These are phyloP conservation scores for Melanostoma mellinum DNA, from an alignment of 2,888 invertebrate genomes.

Conservation along the genomic window DNA sequence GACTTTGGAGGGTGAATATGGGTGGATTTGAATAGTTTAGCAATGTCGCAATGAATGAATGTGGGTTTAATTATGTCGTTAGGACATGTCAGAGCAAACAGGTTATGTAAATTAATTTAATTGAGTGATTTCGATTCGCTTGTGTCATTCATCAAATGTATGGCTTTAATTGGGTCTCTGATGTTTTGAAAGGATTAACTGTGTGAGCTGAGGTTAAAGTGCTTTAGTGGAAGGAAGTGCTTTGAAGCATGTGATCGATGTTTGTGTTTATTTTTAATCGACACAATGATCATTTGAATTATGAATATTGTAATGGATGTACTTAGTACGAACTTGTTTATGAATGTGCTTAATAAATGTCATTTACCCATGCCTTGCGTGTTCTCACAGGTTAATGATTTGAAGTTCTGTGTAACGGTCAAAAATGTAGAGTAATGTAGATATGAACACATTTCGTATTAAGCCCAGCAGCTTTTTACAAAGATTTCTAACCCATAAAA, in stretches of 20 bases:
- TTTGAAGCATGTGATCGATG: background rate
- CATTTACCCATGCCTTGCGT: too few species aligned
- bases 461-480: too few species aligned
- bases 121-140: slow-evolving; percentile 59
- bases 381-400: too few species aligned
- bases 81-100: slow-evolving; percentile 44
- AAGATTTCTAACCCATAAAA: too few species aligned
- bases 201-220: background rate
- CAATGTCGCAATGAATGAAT: slow-evolving; percentile 52
- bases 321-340: too few species aligned
- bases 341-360: too few species aligned
- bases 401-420: too few species aligned
- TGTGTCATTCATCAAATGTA: slow-evolving; percentile 31
- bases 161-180: slow-evolving; percentile 33
- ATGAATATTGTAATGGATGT: too few species aligned
- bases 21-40: slow-evolving; percentile 52
- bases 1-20: slow-evolving; percentile 32
- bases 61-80: slow-evolving; percentile 71
- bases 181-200: background rate
- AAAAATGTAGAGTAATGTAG: too few species aligned
- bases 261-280: background rate
- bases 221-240: background rate
- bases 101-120: slow-evolving; percentile 63
- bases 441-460: too few species aligned
- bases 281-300: too few species aligned